Conservation (phyloP, 2,113 vertebrate species). For the Glaucidium brasilianum region DNA sequence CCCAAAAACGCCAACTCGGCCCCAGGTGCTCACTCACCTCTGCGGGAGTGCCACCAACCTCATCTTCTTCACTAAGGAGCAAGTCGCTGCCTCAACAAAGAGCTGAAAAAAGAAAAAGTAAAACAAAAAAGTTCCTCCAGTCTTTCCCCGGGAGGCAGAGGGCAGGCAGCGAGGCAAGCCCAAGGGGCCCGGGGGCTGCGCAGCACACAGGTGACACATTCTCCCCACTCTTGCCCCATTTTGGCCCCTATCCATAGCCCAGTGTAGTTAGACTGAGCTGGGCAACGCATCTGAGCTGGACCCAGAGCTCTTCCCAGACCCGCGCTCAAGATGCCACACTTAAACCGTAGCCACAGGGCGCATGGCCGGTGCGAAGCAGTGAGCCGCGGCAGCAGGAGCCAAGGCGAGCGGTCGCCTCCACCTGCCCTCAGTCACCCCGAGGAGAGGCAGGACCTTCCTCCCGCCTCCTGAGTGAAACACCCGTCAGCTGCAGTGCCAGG, state of each 20-base stretch:
- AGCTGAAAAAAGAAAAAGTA: neutral
- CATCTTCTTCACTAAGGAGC: fast-evolving
- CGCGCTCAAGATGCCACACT: fast-evolving
- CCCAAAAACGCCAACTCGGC: neutral
- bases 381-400: no score
- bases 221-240: fast-evolving
- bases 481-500: no score
- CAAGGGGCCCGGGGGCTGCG: neutral
- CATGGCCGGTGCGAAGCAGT: no score
- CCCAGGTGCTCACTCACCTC: fast-evolving
- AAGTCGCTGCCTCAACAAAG: fast-evolving
- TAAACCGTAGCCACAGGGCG: neutral
- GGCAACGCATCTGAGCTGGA: fast-evolving
- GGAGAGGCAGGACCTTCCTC: no score
- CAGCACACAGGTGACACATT: fast-evolving
- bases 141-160: no score
- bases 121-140: neutral
- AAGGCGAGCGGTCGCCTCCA: no score
- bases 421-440: no score
- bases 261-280: neutral
- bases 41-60: fast-evolving
- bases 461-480: neutral
- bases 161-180: fast-evolving
- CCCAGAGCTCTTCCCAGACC: neutral
- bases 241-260: fast-evolving